These are phyloP conservation scores for Diacarnus erythraeanus DNA, from an alignment of 37 sponge, comb jelly and placozoan genomes.

Conservation along the genomic window DNA sequence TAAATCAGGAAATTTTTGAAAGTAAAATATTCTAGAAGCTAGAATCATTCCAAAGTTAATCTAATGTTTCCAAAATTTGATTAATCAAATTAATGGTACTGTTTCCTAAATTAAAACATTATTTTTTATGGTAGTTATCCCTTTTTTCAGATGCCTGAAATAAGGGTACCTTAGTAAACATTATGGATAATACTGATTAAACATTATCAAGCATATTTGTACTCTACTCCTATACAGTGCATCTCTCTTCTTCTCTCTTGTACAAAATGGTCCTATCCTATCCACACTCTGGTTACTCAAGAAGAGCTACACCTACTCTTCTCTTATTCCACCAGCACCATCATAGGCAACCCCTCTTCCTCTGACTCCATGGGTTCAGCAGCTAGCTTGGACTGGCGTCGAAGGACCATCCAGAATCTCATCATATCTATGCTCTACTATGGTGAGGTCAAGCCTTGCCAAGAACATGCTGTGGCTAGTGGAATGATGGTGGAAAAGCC, in stretches of 20 bases:
- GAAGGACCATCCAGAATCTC: constrained; percentile 22
- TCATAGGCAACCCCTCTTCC: neutral
- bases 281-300: constrained; percentile 29
- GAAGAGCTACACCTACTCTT: constrained; percentile 26
- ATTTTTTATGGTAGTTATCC: no score
- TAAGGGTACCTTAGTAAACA: no score
- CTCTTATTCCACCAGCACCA: constrained; percentile 6
- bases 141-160: no score
- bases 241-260: constrained; percentile 4
- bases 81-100: no score
- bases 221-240: neutral
- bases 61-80: no score
- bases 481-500: neutral
- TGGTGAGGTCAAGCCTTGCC: constrained; percentile 16
- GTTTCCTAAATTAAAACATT: no score
- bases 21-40: no score
- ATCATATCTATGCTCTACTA: constrained; percentile 19
- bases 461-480: neutral
- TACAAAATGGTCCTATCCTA: neutral
- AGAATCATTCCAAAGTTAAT: no score
- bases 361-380: neutral
- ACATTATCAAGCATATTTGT: no score
- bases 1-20: no score
- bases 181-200: no score
- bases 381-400: constrained; percentile 27